A percentile compares a stretch with the other conserved stretches of the same genome.
Evolutionary conservation across 2,797 vertebrate genomes (phyloP).

Genomic region (Atherinosoma microstoma): DNA sequence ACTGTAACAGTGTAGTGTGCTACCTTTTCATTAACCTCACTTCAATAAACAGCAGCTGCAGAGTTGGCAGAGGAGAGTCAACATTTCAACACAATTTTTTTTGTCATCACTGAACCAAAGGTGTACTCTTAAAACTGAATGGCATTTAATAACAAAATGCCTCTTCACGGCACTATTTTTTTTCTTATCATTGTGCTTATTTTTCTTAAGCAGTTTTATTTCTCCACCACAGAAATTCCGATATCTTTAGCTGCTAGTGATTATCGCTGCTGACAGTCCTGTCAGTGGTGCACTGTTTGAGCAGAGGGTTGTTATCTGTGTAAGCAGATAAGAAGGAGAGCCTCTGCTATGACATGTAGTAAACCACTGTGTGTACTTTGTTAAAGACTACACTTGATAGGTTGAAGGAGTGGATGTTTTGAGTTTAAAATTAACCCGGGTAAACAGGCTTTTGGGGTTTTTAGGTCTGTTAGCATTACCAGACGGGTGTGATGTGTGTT

Average conservation of each 20-base stretch:
- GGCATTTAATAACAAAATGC: slow-evolving; percentile 56
- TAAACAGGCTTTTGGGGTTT: slow-evolving; percentile 53
- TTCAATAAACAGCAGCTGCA: slow-evolving; percentile 49
- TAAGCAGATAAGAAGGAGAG: slow-evolving; percentile 46
- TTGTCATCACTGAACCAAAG: slow-evolving; percentile 42
- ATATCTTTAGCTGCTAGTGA: slow-evolving; percentile 33
- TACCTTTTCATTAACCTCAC: slow-evolving; percentile 40
- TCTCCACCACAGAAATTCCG: slow-evolving; percentile 18
- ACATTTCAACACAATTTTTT: slow-evolving; percentile 66
- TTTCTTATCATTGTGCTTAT: not conserved
- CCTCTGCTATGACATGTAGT: slow-evolving; percentile 22
- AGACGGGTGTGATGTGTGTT: slow-evolving; percentile 57
- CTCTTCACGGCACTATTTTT: not conserved
- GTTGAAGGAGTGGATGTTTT: slow-evolving; percentile 17
- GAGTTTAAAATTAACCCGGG: slow-evolving; percentile 53
- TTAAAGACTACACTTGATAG: slow-evolving; percentile 13
- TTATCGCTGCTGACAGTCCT: slow-evolving; percentile 43
- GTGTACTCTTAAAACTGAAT: slow-evolving; percentile 41
- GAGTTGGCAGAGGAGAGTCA: slow-evolving; percentile 52
- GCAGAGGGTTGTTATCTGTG: slow-evolving; percentile 40
- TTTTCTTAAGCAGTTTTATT: slow-evolving; percentile 10
- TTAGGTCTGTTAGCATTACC: slow-evolving; percentile 31
- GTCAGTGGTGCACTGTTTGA: slow-evolving; percentile 35
- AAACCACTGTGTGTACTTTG: slow-evolving; percentile 23
- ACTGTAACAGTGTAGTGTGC: slow-evolving; percentile 10